Evolutionary conservation across 2,797 vertebrate species (phyloP), one percentile per base, ranked within the genome.

Genomic region (Hipposideros larvatus): DNA sequence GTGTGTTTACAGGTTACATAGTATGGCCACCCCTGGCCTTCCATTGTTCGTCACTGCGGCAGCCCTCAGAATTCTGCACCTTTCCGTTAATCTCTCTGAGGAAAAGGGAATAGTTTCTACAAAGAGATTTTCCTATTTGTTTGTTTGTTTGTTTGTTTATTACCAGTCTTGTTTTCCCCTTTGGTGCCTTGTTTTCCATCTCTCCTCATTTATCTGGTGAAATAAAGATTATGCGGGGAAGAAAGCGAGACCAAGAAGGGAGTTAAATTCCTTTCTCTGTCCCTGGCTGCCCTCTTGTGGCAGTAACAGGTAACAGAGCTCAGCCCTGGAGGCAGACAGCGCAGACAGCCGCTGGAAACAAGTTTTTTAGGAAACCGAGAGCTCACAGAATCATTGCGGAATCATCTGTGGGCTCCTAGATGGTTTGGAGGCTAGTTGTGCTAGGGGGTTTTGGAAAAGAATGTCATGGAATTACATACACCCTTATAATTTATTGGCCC

Each of bases 211-310:
- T 57, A 71, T 78, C 63, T 85, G 19, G 37, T 71, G 66, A 89
- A 61, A 61, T 87, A 65, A 80, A 95, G 82, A 68, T 31, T 13
- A 53, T 9, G 31, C 19, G 8, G 34, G 10, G 24, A 46, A 77
- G 74, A 19, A 55, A 80, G 75, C 21, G 2, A 37, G 48, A 43
- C 18, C 5, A 2, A 16, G 34, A 53, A 65, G 11, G 11, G 2
- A 15, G 65, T 37, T 61, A 0, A 21, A 19, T 5, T n/a, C 79
- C 51, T 90, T 41, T 74, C 51, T 61, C 43, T 94, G 85, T 90
- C 53, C 92, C 92, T 48, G 82, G 14, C 82, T 96, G 74, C 92
- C 93, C 91, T 83, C 97, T 96, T 57, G 94, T 57, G 93, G 78
- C n/a, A 48, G 2, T 3, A 43, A 0, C 7, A 1, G 53, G 8